Evolutionary conservation across 1,140 invertebrate genomes (phyloP).

Genomic region (Scaptomyza graminum): DNA sequence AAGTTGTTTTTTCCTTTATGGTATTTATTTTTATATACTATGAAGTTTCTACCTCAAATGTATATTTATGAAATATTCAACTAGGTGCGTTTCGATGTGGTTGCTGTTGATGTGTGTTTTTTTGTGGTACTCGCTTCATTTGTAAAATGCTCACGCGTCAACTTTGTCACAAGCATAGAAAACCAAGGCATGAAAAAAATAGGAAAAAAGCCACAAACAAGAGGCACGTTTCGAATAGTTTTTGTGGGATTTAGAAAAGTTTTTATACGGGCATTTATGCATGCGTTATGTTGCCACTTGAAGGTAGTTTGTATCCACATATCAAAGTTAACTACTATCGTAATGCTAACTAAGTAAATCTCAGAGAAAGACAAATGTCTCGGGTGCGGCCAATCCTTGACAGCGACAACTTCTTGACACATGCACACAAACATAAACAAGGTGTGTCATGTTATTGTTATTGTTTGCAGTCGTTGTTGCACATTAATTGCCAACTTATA

Average conservation of each 20-base stretch:
- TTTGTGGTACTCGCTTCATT: constrained; percentile 31
- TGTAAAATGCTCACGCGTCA: constrained; percentile 73
- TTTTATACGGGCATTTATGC: constrained; percentile 61
- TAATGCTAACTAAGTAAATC: constrained; percentile 21
- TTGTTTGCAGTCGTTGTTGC: constrained; percentile 43
- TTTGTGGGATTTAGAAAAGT: constrained; percentile 61
- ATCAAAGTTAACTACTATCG: constrained; percentile 4
- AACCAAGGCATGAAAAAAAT: constrained; percentile 32
- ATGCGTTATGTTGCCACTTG: constrained; percentile 19
- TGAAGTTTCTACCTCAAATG: constrained; percentile 34
- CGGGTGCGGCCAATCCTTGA: constrained; percentile 61
- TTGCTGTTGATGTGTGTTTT: constrained; percentile 27
- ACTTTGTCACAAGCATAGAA: constrained; percentile 45
- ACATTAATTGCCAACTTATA: constrained; percentile 79
- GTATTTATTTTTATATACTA: constrained; percentile 76
- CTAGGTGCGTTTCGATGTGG: constrained; percentile 49
- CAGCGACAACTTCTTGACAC: constrained; percentile 49
- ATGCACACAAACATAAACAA: constrained; percentile 12
- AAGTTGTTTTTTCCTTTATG: constrained; percentile 28
- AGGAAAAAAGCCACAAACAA: constrained; percentile 31
- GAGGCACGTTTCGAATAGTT: constrained; percentile 59
- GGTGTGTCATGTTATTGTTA: constrained; percentile 60
- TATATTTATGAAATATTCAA: constrained; percentile 61
- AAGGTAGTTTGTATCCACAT: constrained; percentile 10
- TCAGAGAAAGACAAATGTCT: constrained; percentile 3